Base-by-base conservation (phyloP, 2,797 vertebrate genomes). In the Phrynocephalus forsythii region DNA sequence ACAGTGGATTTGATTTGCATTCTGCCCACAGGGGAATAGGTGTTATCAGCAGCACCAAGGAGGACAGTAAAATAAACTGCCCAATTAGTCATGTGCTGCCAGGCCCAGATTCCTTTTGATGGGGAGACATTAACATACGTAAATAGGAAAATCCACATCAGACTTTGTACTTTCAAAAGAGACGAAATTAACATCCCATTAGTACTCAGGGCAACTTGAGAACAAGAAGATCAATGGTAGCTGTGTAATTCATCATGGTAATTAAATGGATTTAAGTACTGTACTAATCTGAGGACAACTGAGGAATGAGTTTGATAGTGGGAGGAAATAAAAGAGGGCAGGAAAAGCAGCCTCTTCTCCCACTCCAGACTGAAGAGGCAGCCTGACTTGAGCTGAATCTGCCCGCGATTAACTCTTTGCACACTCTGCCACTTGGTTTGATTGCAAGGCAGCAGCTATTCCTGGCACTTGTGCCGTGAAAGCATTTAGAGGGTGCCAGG, bases 181-280 rank as follows among this genome's bases (percentile, higher is more conserved):
- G 82, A 81, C 86, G 94, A 78, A 94, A 88, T 92, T 90, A 95
- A 93, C 20, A 91, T 85, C 72, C 78, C 90, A 15, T 94, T 94
- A 95, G 91, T 91, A 94, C 81, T 93, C 86, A 5, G 89, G 92
- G 83, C 71, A 86, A 94, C 93, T 63, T 90, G 89, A 94, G 93
- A 95, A 94, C 86, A 93, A 90, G 86, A 85, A 92, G 89, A 88
- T 91, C 90, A 95, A 48, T 94, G 89, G 77, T 75, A 91, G 85
- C 60, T 26, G 0, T 90, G 92, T 92, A 89, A 95, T 95, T 92
- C 85, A 91, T 94, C 91, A 88, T 10, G 1, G 79, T 92, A 93
- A 94, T 95, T 94, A 94, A 93, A 94, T 63, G 71, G 79, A 78
- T 93, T 93, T 94, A 92, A 93, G 93, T 77, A 87, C 16, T 71